Evolutionary conservation across 2,888 invertebrate genomes (phyloP).

Genomic region (Diarsia brunnea): DNA sequence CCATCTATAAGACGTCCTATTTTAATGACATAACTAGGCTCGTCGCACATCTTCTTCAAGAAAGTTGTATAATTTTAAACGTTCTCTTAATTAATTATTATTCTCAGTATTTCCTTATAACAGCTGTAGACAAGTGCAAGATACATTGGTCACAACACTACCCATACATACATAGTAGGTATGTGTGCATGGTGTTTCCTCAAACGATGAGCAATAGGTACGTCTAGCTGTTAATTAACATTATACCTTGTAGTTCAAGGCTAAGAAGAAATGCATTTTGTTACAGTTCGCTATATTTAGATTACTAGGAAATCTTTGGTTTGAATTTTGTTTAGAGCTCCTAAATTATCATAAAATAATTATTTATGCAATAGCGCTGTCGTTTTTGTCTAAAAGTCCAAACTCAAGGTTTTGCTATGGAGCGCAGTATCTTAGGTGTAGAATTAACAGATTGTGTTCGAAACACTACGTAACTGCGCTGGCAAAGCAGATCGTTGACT

Average conservation of each 20-base stretch:
- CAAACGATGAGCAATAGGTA: conserved; percentile 23
- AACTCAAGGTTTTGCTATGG: no score
- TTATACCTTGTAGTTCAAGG: conserved; percentile 20
- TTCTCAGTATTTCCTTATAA: background rate
- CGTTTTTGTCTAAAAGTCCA: no score
- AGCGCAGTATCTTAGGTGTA: no score
- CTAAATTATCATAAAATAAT: background rate
- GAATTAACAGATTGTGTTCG: no score
- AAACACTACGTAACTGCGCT: no score
- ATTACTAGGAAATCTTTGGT: background rate
- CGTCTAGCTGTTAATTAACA: background rate
- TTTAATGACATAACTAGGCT: background rate
- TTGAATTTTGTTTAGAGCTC: background rate
- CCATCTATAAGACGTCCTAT: background rate
- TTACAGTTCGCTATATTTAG: background rate
- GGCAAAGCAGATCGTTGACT: no score
- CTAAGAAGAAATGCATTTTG: background rate
- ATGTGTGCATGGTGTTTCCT: conserved; percentile 30
- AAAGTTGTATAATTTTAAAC: background rate
- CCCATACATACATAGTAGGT: background rate
- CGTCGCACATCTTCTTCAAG: background rate
- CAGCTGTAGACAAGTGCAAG: conserved; percentile 3
- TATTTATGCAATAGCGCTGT: no score
- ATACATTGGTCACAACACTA: conserved; percentile 3
- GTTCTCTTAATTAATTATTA: background rate